Evolutionary conservation across 2,113 vertebrate genomes (phyloP).

Genomic region (Corydoras maculifer): DNA sequence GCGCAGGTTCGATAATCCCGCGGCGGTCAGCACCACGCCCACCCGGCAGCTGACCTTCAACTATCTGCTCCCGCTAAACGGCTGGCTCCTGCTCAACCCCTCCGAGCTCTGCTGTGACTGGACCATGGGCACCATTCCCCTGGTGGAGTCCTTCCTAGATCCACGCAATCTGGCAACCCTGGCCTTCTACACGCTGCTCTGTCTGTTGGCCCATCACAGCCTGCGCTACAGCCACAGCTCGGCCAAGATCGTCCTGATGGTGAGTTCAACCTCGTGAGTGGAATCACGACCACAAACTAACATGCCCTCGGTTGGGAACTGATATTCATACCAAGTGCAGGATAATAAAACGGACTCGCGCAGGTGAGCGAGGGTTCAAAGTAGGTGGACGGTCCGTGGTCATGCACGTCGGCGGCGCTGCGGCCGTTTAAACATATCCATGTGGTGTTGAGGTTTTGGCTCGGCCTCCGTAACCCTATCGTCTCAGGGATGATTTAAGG

Average conservation of each 20-base stretch:
- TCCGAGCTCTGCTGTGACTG: constrained; percentile 97
- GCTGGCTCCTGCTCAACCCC: constrained; percentile 91
- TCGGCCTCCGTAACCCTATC: no score
- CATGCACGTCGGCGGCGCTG: no score
- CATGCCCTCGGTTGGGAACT: background rate
- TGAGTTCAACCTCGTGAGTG: constrained; percentile 53
- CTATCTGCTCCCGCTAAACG: constrained; percentile 94
- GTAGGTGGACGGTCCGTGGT: no score
- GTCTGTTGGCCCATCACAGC: constrained; percentile 76
- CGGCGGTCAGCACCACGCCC: constrained; percentile 87
- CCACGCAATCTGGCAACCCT: constrained; percentile 84
- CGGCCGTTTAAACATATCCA: no score
- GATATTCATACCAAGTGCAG: background rate
- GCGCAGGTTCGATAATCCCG: constrained; percentile 93
- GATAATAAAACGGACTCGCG: no score
- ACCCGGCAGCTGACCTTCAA: constrained; percentile 92
- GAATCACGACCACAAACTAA: no score
- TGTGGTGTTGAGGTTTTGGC: no score
- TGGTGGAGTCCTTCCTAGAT: constrained; percentile 87
- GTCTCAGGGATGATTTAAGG: no score
- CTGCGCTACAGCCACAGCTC: constrained; percentile 79
- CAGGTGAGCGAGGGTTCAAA: no score
- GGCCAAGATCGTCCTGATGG: constrained; percentile 90
- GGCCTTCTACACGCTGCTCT: constrained; percentile 77
- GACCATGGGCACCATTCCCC: constrained; percentile 97